phyloP scores from a whole-genome alignment of 2,797 vertebrate species.

The Xenentodon cancila region DNA sequence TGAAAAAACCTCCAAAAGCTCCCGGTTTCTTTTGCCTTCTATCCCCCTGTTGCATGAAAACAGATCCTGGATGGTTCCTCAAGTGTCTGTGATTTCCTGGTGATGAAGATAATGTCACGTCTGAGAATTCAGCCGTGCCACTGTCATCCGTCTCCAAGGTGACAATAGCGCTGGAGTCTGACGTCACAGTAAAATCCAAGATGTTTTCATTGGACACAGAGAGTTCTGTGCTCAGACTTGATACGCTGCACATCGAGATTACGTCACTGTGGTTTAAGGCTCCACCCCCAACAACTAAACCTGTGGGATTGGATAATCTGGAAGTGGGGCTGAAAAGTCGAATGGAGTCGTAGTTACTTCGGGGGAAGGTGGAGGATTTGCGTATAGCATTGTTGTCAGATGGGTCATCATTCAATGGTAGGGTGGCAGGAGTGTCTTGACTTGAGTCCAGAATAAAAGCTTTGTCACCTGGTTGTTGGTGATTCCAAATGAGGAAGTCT shows the following conservation, averaged over 20 bases:
- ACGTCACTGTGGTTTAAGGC: slow-evolving; percentile 86
- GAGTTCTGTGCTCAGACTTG: slow-evolving; percentile 93
- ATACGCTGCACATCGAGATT: slow-evolving; percentile 89
- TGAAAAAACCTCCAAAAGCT: slow-evolving; percentile 87
- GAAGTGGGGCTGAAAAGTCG: slow-evolving; percentile 80
- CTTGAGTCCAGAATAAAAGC: slow-evolving; percentile 60
- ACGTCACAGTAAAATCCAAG: slow-evolving; percentile 90
- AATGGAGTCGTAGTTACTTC: slow-evolving; percentile 84
- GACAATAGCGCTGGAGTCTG: slow-evolving; percentile 93
- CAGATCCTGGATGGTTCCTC: slow-evolving; percentile 37
- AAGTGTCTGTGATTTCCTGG: slow-evolving; percentile 54
- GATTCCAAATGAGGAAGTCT: slow-evolving; percentile 79
- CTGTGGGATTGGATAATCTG: slow-evolving; percentile 31
- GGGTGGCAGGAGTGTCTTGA: slow-evolving; percentile 74
- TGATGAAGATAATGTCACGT: slow-evolving; percentile 80
- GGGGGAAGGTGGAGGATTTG: slow-evolving; percentile 90
- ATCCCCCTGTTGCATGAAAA: slow-evolving; percentile 67
- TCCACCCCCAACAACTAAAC: slow-evolving; percentile 17
- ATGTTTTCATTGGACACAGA: slow-evolving; percentile 93
- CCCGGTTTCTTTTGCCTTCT: slow-evolving; percentile 78
- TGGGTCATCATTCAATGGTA: slow-evolving; percentile 70
- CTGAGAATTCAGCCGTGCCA: slow-evolving; percentile 76
- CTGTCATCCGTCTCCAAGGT: slow-evolving; percentile 87
- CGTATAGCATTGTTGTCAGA: slow-evolving; percentile 63
- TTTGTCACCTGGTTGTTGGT: slow-evolving; percentile 63